phyloP scores from a whole-genome alignment of 2,888 invertebrate genomes.

The Eupithecia abbreviata region DNA sequence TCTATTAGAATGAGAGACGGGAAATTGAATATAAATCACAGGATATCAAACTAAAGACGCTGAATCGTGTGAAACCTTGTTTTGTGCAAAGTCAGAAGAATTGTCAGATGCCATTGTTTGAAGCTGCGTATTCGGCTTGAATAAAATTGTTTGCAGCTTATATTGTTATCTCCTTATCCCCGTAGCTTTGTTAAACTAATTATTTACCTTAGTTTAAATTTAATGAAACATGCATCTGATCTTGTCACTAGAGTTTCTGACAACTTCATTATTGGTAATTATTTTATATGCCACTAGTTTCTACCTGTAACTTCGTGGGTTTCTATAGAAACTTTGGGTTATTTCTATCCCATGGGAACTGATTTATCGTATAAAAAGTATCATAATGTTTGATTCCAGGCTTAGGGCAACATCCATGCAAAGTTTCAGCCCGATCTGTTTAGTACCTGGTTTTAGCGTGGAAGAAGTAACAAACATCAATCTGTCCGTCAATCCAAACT shows the following conservation, averaged over 20 bases:
- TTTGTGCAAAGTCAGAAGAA: not conserved
- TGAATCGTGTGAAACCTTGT: not conserved
- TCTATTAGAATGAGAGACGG: slow-evolving; percentile 1
- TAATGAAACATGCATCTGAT: not conserved
- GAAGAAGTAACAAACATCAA: too few relatives aligned
- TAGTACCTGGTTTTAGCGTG: too few relatives aligned
- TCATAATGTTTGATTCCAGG: too few relatives aligned
- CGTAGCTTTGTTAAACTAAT: not conserved
- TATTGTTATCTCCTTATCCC: not conserved
- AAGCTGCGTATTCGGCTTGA: not conserved
- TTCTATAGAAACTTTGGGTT: too few relatives aligned
- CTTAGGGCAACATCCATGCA: too few relatives aligned
- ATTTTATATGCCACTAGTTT: not conserved
- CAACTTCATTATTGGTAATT: not conserved
- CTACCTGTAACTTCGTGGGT: too few relatives aligned
- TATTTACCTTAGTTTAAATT: too few relatives aligned
- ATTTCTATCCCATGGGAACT: too few relatives aligned
- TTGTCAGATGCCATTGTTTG: not conserved
- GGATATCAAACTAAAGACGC: not conserved
- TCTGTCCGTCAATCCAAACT: too few relatives aligned
- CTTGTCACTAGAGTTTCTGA: not conserved
- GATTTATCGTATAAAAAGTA: too few relatives aligned
- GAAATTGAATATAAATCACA: not conserved
- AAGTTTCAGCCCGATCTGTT: too few relatives aligned
- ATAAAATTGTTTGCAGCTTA: not conserved